A percentile compares a stretch with the other conserved stretches of the same genome.
Conservation (phyloP, 2,888 invertebrate genomes). For the Metalampra italica region DNA sequence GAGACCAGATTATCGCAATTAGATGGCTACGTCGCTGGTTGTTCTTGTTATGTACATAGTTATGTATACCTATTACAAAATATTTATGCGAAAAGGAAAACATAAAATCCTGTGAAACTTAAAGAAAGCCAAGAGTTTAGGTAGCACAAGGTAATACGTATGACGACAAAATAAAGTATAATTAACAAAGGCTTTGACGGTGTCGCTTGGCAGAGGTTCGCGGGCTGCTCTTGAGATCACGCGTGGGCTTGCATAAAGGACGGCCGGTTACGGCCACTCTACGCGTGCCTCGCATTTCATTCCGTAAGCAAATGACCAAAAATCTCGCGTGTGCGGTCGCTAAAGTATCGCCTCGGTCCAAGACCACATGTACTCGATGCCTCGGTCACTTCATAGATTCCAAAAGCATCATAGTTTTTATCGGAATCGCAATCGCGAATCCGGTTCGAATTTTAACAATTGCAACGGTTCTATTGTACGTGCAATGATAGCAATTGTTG, state of each 20-base stretch:
- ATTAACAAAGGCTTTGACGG: conserved; percentile 12
- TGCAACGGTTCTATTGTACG: conserved; percentile 18
- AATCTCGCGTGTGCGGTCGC: neutral
- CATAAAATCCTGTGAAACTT: neutral
- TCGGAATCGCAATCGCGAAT: conserved; percentile 22
- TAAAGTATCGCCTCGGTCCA: neutral
- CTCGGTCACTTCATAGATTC: neutral
- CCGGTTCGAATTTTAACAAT: conserved; percentile 23
- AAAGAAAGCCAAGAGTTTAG: neutral
- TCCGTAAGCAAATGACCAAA: conserved; percentile 33
- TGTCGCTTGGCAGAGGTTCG: conserved; percentile 11
- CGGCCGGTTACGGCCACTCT: conserved; percentile 41
- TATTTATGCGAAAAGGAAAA: neutral
- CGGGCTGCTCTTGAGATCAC: conserved; percentile 29
- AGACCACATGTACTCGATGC: too few relatives aligned
- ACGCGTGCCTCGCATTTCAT: conserved; percentile 48
- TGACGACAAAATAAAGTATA: conserved; percentile 11
- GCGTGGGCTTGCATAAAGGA: conserved; percentile 58
- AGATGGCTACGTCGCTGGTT: neutral
- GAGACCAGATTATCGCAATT: conserved; percentile 15
- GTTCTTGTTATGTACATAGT: too few relatives aligned
- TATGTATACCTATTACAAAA: neutral
- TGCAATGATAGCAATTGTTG: conserved; percentile 19
- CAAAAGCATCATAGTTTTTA: conserved; percentile 4
- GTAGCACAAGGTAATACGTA: neutral